Percentiles rank a stretch among this genome's conserved stretches.
Evolutionary conservation across 2,888 invertebrate genomes (phyloP).

Genomic region (Hymenopus coronatus): DNA sequence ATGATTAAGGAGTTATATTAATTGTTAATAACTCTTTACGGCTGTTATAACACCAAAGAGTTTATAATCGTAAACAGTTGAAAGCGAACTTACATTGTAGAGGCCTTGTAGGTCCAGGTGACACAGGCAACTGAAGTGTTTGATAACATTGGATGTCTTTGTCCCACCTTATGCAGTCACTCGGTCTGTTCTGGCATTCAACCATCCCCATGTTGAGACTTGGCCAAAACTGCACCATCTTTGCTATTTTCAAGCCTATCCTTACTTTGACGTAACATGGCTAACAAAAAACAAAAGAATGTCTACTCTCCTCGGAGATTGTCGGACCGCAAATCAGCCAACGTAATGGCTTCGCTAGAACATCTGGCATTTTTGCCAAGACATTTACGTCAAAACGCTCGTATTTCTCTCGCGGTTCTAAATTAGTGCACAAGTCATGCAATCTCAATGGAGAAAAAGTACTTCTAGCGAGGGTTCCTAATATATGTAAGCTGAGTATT

Average conservation of each 20-base stretch:
- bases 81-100: neutral
- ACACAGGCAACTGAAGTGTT: neutral
- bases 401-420: no score
- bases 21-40: no score
- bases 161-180: neutral
- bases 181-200: conserved; percentile 1
- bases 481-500: no score
- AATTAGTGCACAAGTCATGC: no score
- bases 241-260: neutral
- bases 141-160: neutral
- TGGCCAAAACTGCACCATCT: neutral
- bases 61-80: no score
- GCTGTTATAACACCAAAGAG: no score
- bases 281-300: neutral
- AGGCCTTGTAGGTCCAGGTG: neutral
- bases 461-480: no score
- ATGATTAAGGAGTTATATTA: no score
- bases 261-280: neutral
- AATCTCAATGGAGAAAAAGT: no score
- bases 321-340: neutral
- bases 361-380: neutral
- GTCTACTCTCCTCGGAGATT: neutral
- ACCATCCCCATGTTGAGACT: neutral
- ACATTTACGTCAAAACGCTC: no score
- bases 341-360: neutral